Conservation (phyloP, 1,140 invertebrate genomes). For the Diploscapter pachys region DNA sequence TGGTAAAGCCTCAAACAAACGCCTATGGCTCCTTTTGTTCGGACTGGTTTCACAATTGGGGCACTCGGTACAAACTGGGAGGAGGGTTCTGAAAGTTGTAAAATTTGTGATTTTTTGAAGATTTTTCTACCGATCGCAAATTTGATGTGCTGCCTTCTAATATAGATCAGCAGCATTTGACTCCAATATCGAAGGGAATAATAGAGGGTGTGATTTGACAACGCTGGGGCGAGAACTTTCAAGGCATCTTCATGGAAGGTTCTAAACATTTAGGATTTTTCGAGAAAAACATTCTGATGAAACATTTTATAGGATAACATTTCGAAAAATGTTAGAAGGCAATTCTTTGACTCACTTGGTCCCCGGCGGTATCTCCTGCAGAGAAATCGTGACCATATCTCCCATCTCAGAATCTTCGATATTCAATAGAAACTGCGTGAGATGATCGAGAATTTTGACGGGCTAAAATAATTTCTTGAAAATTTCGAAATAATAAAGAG, state of each 20-base stretch:
- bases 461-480: slow-evolving; percentile 1
- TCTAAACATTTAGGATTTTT: slow-evolving; percentile 7
- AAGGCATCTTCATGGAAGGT: slow-evolving; percentile 30
- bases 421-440: slow-evolving; percentile 3
- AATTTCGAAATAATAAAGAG: too few relatives aligned
- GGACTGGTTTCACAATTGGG: slow-evolving; percentile 22
- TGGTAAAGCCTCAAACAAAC: slow-evolving; percentile 31
- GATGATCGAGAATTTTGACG: slow-evolving; percentile 13
- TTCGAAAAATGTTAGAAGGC: too few relatives aligned
- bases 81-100: slow-evolving; percentile 19
- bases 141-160: slow-evolving; percentile 12
- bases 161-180: slow-evolving; percentile 33
- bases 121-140: neutral
- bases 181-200: slow-evolving; percentile 22
- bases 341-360: slow-evolving; percentile 5
- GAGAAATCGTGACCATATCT: slow-evolving; percentile 20
- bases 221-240: slow-evolving; percentile 11
- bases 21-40: slow-evolving; percentile 34
- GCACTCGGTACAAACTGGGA: slow-evolving; percentile 14
- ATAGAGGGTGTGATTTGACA: slow-evolving; percentile 12
- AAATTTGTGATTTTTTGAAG: neutral
- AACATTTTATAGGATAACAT: too few relatives aligned
- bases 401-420: slow-evolving; percentile 5
- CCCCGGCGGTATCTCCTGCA: slow-evolving; percentile 29
- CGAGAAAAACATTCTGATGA: too few relatives aligned